Evolutionary conservation across 2,888 invertebrate genomes (phyloP), one percentile per base, ranked within the genome.

Genomic region (Dasypolia templi): DNA sequence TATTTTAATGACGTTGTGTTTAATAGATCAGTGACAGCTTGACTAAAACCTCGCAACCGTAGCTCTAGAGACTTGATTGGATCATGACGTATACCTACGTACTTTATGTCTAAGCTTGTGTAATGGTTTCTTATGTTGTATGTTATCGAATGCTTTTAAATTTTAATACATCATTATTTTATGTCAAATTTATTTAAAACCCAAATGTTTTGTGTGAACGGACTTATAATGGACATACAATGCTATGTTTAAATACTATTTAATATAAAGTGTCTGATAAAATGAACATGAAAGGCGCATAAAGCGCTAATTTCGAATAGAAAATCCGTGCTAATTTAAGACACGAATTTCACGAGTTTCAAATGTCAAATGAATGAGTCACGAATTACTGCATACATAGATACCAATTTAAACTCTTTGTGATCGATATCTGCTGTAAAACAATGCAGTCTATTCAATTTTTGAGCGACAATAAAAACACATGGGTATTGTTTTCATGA

Each of bases 361-460:
- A 61, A 81, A 76, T 79, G 49, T 81, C 62, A 76, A 75, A 69
- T 26, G 55, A 42, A 75, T 79, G 76, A 81, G 46, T 81, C 81
- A 76, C 39, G 44, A 55, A 65, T 46, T 62, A 56, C 68, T 61
- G 65, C 51, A 39, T 62, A 62, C 56, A 62, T 39, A 53, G 32
- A 44, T 53, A 70, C 61, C 29, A 76, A 70, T 70, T 46, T 69
- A 70, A 75, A 65, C 61, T 75, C 56, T 81, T 75, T 75, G 65
- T 69, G 35, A 46, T 65, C 59, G 49, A 55, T 65, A 44, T 67
- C 59, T 39, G 55, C 26, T 51, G n/a, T 58, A 68, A 53, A 65
- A 69, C 61, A 81, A 79, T 65, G 19, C 53, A 55, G 42, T 53
- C 46, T 61, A 32, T 14, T 53, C 32, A 70, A 62, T 66, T 75